Conservation (phyloP, 1,140 invertebrate genomes). For the Bicyclus anynana region DNA sequence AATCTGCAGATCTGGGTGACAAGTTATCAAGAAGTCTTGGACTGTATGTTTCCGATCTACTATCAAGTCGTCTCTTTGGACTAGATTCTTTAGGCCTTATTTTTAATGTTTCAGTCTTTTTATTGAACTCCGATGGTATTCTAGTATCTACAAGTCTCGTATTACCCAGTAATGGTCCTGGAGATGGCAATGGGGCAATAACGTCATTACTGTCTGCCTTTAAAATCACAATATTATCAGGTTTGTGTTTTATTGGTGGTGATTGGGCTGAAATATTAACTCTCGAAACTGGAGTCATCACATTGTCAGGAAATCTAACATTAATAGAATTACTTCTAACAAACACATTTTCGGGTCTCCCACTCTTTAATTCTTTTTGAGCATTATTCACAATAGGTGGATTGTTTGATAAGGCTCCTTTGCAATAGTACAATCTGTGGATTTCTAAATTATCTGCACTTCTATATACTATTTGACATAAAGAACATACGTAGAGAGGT, state of each 20-base stretch:
- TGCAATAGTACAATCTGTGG: conserved; percentile 84
- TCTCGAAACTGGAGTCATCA: conserved; percentile 44
- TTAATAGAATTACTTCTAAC: conserved; percentile 78
- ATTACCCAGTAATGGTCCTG: conserved; percentile 87
- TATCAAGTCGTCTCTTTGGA: conserved; percentile 65
- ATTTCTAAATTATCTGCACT: conserved; percentile 84
- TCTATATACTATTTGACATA: conserved; percentile 82
- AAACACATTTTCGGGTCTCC: conserved; percentile 61
- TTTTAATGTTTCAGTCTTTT: conserved; percentile 56
- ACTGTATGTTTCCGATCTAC: conserved; percentile 68
- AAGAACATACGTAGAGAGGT: conserved; percentile 79
- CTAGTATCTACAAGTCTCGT: conserved; percentile 85
- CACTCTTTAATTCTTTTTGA: conserved; percentile 52
- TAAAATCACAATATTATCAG: conserved; percentile 77
- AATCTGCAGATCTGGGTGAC: conserved; percentile 54
- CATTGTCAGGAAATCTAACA: conserved; percentile 75
- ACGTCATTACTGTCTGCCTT: conserved; percentile 77
- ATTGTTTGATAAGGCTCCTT: conserved; percentile 68
- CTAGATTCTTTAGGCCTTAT: conserved; percentile 52
- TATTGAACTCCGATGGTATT: conserved; percentile 45
- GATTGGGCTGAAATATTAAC: conserved; percentile 55
- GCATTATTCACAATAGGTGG: conserved; percentile 28
- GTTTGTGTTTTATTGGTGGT: conserved; percentile 66
- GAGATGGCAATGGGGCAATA: conserved; percentile 82
- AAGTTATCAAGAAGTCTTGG: conserved; percentile 58